These are phyloP conservation scores for Temnothorax ravouxi DNA, from an alignment of 2,888 invertebrate genomes.

Conservation along the genomic window DNA sequence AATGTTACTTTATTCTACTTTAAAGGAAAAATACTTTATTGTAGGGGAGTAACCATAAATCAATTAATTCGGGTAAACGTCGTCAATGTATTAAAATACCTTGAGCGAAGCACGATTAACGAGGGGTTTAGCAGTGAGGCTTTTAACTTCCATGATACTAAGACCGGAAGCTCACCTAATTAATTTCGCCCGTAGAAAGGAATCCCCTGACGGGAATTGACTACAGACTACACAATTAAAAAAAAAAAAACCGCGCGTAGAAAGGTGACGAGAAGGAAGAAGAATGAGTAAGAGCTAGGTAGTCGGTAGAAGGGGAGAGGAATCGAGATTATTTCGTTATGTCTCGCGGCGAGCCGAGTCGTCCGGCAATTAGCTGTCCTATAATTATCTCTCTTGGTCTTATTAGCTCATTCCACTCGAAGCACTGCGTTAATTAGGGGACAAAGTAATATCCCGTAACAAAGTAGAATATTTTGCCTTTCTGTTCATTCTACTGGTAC, in stretches of 20 bases:
- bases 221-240: constrained; percentile 66
- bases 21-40: not conserved
- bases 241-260: constrained; percentile 63
- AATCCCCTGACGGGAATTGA: constrained; percentile 70
- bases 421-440: constrained; percentile 61
- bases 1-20: not conserved
- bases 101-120: constrained; percentile 62
- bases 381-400: constrained; percentile 78
- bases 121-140: constrained; percentile 67
- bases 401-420: constrained; percentile 65
- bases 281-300: constrained; percentile 11
- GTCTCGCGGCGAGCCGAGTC: constrained; percentile 74
- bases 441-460: constrained; percentile 58
- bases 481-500: not conserved
- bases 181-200: constrained; percentile 72
- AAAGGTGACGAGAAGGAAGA: constrained; percentile 57
- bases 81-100: constrained; percentile 27
- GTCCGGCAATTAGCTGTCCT: constrained; percentile 80
- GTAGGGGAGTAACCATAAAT: constrained; percentile 7
- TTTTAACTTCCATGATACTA: constrained; percentile 64
- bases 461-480: constrained; percentile 53
- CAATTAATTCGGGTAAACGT: constrained; percentile 38
- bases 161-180: constrained; percentile 75
- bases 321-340: constrained; percentile 78
- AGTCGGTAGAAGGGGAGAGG: constrained; percentile 4